Percentiles rank a stretch among this genome's conserved stretches.
Evolutionary conservation across 1,140 invertebrate genomes (phyloP).

Genomic region (Zaprionus camerounensis): DNA sequence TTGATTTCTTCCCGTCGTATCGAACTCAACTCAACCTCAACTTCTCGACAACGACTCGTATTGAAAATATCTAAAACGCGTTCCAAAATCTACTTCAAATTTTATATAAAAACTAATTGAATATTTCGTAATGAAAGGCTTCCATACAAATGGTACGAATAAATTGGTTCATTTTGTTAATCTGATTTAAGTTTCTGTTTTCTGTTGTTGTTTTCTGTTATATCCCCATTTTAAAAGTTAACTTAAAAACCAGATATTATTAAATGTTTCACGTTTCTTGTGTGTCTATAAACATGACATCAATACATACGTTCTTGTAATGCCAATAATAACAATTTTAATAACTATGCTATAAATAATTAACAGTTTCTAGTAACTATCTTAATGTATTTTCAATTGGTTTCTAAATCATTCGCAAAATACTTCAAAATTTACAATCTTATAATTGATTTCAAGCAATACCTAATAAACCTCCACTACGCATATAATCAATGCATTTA

Average conservation of each 20-base stretch:
- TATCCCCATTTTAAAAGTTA: conserved; percentile 33
- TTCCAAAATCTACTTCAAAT: conserved; percentile 61
- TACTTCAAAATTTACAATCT: conserved; percentile 23
- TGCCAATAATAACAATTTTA: conserved; percentile 42
- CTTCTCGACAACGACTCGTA: conserved; percentile 65
- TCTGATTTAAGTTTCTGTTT: conserved; percentile 59
- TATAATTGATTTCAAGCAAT: conserved; percentile 8
- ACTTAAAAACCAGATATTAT: conserved; percentile 30
- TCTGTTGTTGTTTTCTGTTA: conserved; percentile 47
- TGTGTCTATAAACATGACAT: conserved; percentile 54
- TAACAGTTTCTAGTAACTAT: conserved; percentile 40
- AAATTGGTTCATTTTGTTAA: conserved; percentile 72
- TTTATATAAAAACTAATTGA: conserved; percentile 53
- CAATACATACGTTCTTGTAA: conserved; percentile 43
- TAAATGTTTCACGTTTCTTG: conserved; percentile 65
- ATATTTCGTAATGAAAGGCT: conserved; percentile 68
- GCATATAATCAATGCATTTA: conserved; percentile 20
- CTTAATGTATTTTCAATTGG: conserved; percentile 48
- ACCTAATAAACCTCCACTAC: conserved; percentile 2
- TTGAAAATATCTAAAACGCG: conserved; percentile 24
- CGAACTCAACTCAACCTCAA: conserved; percentile 61
- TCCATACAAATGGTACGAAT: conserved; percentile 84
- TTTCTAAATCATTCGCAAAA: conserved; percentile 37
- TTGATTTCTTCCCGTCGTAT: conserved; percentile 79
- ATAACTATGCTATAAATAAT: conserved; percentile 42